Conservation (phyloP, 2,888 invertebrate species). For the Xestia sexstrigata region DNA sequence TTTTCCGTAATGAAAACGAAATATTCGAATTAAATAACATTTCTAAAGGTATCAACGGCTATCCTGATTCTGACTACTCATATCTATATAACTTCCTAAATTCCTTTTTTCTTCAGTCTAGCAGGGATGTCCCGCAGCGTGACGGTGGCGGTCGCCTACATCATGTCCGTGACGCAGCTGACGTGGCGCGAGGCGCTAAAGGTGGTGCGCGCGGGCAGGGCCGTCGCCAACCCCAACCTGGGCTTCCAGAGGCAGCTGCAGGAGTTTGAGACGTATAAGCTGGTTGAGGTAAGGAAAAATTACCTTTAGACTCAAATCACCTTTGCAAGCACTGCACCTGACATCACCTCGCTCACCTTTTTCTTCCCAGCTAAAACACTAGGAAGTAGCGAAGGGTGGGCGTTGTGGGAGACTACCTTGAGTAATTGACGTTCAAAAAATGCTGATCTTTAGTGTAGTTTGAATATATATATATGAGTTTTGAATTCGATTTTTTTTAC, state of each 20-base stretch:
- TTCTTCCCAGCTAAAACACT: no score
- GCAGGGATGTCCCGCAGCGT: constrained; percentile 99
- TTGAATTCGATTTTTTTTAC: not conserved
- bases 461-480: no score
- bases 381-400: no score
- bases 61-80: not conserved
- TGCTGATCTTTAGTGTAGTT: no score
- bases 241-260: constrained; percentile 98
- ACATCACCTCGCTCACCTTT: no score
- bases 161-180: constrained; percentile 97
- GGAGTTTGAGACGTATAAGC: constrained; percentile 95
- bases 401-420: no score
- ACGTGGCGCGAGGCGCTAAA: constrained; percentile 98
- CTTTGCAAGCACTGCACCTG: no score
- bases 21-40: not conserved
- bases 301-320: not conserved
- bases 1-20: no score
- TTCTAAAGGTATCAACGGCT: not conserved
- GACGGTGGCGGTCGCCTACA: constrained; percentile 98
- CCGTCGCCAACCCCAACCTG: constrained; percentile 98
- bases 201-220: constrained; percentile 97
- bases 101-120: constrained; percentile 90
- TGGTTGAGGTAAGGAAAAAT: constrained; percentile 92
- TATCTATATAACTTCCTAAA: not conserved
- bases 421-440: no score